A percentile compares a stretch with the other conserved stretches of the same genome.
phyloP scores from a whole-genome alignment of 1,140 invertebrate genomes.

The Musca domestica region DNA sequence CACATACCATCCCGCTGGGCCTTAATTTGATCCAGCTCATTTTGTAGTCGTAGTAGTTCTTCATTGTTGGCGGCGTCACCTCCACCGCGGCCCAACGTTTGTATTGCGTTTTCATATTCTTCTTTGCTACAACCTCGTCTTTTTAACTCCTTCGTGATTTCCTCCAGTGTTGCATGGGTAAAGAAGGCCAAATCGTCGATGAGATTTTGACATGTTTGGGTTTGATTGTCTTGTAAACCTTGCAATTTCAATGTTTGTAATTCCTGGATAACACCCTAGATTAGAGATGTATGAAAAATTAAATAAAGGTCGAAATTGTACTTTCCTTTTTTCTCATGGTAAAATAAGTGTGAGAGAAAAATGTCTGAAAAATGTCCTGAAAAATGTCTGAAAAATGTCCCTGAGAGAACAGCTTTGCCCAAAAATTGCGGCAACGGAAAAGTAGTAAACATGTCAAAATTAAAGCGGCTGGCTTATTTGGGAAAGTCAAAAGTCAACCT shows the following conservation, averaged over 20 bases:
- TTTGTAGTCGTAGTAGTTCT: conserved; percentile 17
- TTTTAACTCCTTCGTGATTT: conserved; percentile 38
- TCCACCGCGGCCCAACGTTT: conserved; percentile 8
- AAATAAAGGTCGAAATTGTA: no score
- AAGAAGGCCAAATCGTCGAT: conserved; percentile 41
- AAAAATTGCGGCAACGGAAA: no score
- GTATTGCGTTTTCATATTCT: not conserved
- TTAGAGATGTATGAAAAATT: not conserved
- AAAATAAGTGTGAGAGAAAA: no score
- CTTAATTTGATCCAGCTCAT: conserved; percentile 7
- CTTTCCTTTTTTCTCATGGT: no score
- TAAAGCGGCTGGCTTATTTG: no score
- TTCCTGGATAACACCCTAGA: conserved; percentile 29
- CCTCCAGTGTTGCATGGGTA: conserved; percentile 37
- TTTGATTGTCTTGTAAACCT: conserved; percentile 24
- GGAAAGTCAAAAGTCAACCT: no score
- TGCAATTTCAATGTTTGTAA: conserved; percentile 31
- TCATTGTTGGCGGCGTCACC: not conserved
- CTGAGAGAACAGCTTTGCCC: no score
- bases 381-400: no score
- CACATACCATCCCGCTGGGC: conserved; percentile 1
- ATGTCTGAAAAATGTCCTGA: no score
- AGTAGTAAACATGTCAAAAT: no score
- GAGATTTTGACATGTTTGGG: conserved; percentile 31
- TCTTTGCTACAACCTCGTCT: conserved; percentile 9